phyloP scores from a whole-genome alignment of 2,888 invertebrate genomes.

The Orchestes rusci region DNA sequence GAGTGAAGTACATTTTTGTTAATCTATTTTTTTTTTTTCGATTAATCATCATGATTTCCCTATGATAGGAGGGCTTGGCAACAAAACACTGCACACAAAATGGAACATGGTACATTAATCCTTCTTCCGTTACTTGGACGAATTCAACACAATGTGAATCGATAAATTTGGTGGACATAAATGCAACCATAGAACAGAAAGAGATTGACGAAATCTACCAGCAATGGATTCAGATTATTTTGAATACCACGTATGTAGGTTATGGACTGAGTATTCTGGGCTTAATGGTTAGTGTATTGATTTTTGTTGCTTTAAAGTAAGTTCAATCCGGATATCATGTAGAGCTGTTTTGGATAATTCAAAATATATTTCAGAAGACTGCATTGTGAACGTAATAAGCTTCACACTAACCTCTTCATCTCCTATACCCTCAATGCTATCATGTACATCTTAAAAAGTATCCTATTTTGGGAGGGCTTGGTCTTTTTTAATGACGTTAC shows the following conservation, averaged over 20 bases:
- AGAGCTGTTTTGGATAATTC: too few species aligned
- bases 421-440: conserved; percentile 58
- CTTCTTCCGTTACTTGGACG: conserved; percentile 42
- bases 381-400: conserved; percentile 57
- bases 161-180: conserved; percentile 9
- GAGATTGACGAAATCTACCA: conserved; percentile 30
- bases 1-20: too few species aligned
- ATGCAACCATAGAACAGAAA: conserved; percentile 7
- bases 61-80: conserved; percentile 41
- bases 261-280: conserved; percentile 49
- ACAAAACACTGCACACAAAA: conserved; percentile 45
- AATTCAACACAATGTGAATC: conserved; percentile 46
- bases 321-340: conserved; percentile 11
- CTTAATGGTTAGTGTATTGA: conserved; percentile 46
- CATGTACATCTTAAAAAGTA: conserved; percentile 52
- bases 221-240: conserved; percentile 48
- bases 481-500: conserved; percentile 43
- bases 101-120: conserved; percentile 45
- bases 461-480: conserved; percentile 48
- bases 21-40: too few species aligned
- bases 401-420: conserved; percentile 59
- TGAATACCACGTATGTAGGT: conserved; percentile 50
- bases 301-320: conserved; percentile 50
- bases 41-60: too few species aligned
- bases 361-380: conserved; percentile 54